A percentile compares a stretch with the other conserved stretches of the same genome.
These are phyloP conservation scores for Cossypha heuglini DNA, from an alignment of 2,797 vertebrate genomes.

Conservation along the genomic window DNA sequence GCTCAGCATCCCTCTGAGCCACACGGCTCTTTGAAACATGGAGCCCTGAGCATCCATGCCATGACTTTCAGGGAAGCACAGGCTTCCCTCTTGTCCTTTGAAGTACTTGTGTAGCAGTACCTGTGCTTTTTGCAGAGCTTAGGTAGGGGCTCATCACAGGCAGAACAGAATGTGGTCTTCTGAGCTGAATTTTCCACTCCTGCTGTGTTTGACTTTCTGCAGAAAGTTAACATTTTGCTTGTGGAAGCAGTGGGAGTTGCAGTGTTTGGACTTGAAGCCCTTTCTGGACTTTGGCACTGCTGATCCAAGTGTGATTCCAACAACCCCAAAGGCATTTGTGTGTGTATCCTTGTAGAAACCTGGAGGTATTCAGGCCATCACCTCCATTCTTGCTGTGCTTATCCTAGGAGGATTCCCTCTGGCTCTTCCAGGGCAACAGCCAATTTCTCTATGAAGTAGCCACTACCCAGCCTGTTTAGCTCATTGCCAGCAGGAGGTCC, in stretches of 20 bases:
- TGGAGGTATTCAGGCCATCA: background rate
- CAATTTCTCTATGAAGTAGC: conserved; percentile 11
- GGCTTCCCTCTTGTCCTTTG: background rate
- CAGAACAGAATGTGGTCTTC: background rate
- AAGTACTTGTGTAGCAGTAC: background rate
- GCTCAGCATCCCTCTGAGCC: background rate
- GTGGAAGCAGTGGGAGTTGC: background rate
- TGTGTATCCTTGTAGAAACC: background rate
- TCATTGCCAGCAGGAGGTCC: conserved; percentile 21
- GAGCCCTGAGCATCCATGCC: background rate
- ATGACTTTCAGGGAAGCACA: accelerated
- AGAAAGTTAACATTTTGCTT: background rate
- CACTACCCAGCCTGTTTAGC: conserved; percentile 11
- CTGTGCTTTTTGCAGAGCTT: background rate
- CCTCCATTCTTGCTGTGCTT: background rate
- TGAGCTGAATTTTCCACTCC: background rate
- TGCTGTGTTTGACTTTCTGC: background rate
- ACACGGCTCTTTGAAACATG: accelerated
- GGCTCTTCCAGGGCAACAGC: background rate
- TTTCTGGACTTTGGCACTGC: background rate
- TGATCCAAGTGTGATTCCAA: background rate
- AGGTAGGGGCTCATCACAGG: background rate
- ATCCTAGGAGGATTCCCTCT: background rate
- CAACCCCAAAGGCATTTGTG: background rate
- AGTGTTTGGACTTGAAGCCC: background rate